Percentiles rank a stretch among this genome's conserved stretches.
Evolutionary conservation across 2,888 invertebrate species (phyloP).

Genomic region (Cerastis rubricosa): DNA sequence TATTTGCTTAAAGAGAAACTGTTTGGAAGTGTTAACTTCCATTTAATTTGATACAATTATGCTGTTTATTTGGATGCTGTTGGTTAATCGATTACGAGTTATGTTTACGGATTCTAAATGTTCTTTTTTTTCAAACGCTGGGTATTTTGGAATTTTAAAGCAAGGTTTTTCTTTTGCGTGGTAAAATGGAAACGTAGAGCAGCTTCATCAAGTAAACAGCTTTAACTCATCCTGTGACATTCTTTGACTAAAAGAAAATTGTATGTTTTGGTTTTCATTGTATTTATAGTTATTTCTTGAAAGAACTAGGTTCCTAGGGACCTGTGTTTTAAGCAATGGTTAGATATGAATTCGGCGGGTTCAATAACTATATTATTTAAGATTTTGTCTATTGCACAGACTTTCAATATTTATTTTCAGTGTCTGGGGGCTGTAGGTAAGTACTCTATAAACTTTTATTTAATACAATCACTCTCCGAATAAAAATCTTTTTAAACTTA

Average conservation of each 20-base stretch:
- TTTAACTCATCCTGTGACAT: background rate
- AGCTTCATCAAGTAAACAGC: background rate
- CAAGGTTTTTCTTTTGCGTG: background rate
- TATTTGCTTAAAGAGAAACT: constrained; percentile 78
- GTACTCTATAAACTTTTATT: no score
- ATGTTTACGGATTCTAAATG: constrained; percentile 13
- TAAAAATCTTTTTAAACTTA: background rate
- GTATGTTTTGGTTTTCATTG: background rate
- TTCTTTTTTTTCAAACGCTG: background rate
- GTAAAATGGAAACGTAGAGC: background rate
- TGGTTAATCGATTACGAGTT: constrained; percentile 52
- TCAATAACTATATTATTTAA: background rate
- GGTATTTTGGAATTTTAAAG: constrained; percentile 21
- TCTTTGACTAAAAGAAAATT: background rate
- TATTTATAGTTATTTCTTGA: background rate
- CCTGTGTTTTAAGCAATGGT: no score
- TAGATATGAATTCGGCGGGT: no score
- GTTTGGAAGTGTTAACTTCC: constrained; percentile 82
- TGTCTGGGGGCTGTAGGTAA: background rate
- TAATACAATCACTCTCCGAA: background rate
- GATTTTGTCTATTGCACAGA: background rate
- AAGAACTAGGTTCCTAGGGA: background rate
- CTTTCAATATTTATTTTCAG: background rate
- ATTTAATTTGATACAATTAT: constrained; percentile 81
- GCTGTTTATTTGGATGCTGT: constrained; percentile 66